Evolutionary conservation across 2,797 vertebrate genomes (phyloP).

Genomic region (Phoxinus dragarum): DNA sequence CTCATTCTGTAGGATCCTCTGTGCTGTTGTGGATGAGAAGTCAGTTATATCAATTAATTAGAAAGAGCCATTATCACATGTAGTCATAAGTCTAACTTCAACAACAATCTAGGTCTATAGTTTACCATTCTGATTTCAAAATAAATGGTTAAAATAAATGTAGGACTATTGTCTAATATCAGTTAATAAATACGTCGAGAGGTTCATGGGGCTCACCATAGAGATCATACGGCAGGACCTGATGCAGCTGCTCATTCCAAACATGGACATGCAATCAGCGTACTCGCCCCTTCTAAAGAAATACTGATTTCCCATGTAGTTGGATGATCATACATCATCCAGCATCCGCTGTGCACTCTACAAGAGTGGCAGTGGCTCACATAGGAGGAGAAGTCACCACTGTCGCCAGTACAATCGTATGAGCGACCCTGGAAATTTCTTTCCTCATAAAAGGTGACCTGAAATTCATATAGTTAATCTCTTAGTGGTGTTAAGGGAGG

Average conservation of each 20-base stretch:
- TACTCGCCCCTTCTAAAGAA: conserved; percentile 70
- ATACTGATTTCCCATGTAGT: conserved; percentile 68
- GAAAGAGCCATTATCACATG: conserved; percentile 38
- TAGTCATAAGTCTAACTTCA: not conserved
- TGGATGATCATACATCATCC: conserved; percentile 68
- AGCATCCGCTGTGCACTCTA: conserved; percentile 74
- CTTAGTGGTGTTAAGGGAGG: not conserved
- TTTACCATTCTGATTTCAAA: not conserved
- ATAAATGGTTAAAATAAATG: too few relatives aligned
- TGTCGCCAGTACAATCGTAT: conserved; percentile 73
- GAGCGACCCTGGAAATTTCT: conserved; percentile 76
- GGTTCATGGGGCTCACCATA: conserved; percentile 40
- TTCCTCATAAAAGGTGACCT: conserved; percentile 82
- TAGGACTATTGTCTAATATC: not conserved
- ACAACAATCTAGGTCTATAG: not conserved
- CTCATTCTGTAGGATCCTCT: conserved; percentile 76
- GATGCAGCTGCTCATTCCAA: conserved; percentile 63
- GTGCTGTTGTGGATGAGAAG: conserved; percentile 64
- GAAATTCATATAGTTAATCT: not conserved
- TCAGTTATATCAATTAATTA: conserved; percentile 32
- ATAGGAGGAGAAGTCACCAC: conserved; percentile 69
- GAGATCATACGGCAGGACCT: conserved; percentile 62
- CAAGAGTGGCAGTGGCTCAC: conserved; percentile 77
- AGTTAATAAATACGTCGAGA: not conserved
- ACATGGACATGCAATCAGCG: conserved; percentile 66